A percentile compares a stretch with the other conserved stretches of the same genome.
Conservation (phyloP, 2,113 vertebrate genomes). For the Aldabrachelys gigantea region DNA sequence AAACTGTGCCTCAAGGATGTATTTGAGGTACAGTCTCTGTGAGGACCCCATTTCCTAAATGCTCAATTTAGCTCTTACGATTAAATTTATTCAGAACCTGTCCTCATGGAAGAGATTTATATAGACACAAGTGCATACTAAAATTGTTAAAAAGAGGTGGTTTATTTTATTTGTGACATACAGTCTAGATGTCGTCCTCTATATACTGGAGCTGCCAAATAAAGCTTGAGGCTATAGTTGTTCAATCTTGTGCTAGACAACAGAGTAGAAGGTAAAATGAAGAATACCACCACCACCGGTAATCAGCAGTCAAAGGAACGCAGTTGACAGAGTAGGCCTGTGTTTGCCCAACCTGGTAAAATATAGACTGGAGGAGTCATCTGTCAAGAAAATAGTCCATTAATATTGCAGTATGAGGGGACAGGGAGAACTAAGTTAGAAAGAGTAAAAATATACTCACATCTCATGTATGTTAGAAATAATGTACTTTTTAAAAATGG, state of each 20-base stretch:
- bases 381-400: neutral
- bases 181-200: slow-evolving; percentile 56
- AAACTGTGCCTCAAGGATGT: neutral
- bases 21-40: neutral
- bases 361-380: neutral
- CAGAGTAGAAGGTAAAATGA: slow-evolving; percentile 12
- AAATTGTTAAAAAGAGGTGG: slow-evolving; percentile 32
- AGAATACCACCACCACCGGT: neutral
- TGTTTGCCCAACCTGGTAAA: neutral
- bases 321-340: neutral
- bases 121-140: slow-evolving; percentile 53
- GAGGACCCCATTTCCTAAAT: neutral
- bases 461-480: slow-evolving; percentile 18
- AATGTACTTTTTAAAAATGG: neutral
- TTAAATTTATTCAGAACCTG: slow-evolving; percentile 39
- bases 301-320: neutral
- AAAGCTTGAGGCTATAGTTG: slow-evolving; percentile 10
- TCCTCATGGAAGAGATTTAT: slow-evolving; percentile 6
- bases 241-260: neutral
- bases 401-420: neutral
- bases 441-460: neutral
- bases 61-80: neutral
- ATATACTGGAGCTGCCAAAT: slow-evolving; percentile 12
- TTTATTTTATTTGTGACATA: slow-evolving; percentile 43
- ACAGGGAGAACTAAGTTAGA: neutral